Conservation (phyloP, 53 echinoderm and acorn worm species). For the Holothuria scabra region DNA sequence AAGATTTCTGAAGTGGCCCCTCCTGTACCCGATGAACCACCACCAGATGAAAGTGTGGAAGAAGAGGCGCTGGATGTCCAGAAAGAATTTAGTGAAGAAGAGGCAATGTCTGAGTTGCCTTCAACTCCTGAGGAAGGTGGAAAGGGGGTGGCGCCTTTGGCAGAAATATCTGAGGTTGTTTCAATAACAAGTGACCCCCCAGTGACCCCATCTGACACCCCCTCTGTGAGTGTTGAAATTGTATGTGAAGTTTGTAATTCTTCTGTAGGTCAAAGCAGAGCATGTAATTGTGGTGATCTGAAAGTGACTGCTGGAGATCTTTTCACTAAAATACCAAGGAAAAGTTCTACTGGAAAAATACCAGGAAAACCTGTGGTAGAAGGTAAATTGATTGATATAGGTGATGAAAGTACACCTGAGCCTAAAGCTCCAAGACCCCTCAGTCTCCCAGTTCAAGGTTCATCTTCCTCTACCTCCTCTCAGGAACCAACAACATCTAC, state of each 20-base stretch:
- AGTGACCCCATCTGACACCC: conserved; percentile 81
- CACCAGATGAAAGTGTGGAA: not conserved
- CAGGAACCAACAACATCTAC: conserved; percentile 33
- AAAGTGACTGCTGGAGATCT: conserved; percentile 75
- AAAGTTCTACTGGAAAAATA: conserved; percentile 22
- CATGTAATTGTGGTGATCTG: conserved; percentile 84
- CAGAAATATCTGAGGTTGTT: conserved; percentile 88
- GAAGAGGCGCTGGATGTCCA: not conserved
- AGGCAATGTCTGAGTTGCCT: not conserved
- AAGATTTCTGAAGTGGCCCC: conserved; percentile 17
- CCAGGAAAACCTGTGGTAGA: conserved; percentile 24
- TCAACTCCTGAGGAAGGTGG: not conserved
- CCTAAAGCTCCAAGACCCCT: conserved; percentile 48
- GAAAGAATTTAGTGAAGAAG: not conserved
- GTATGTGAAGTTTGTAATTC: conserved; percentile 93
- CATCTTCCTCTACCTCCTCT: not conserved
- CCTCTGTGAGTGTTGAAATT: conserved; percentile 85
- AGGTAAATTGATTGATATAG: conserved; percentile 36
- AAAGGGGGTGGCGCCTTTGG: conserved; percentile 65
- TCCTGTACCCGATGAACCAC: conserved; percentile 25
- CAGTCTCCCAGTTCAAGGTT: conserved; percentile 24
- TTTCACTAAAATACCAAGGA: conserved; percentile 41
- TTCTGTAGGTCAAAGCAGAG: conserved; percentile 67
- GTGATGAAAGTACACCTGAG: conserved; percentile 39
- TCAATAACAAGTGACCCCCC: conserved; percentile 71